Percentiles rank a stretch among this genome's conserved stretches.
phyloP scores from a whole-genome alignment of 2,888 invertebrate genomes.

The Resseliella maxima region DNA sequence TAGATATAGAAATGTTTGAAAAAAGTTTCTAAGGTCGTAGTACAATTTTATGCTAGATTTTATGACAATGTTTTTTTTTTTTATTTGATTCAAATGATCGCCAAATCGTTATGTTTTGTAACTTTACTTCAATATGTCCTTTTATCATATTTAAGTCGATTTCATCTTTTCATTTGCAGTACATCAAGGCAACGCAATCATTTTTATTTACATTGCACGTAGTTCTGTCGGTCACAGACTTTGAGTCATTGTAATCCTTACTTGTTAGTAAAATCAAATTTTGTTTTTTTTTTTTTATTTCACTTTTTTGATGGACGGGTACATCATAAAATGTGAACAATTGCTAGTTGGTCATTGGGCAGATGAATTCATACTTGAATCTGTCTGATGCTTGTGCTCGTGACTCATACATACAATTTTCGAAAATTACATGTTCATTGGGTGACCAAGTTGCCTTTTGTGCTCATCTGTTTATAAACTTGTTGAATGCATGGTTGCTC shows the following conservation, averaged over 20 bases:
- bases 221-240: not conserved
- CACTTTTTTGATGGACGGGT: not conserved
- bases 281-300: not conserved
- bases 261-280: constrained; percentile 3
- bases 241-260: not conserved
- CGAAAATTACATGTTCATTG: not conserved
- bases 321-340: not conserved
- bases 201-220: not conserved
- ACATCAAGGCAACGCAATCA: not conserved
- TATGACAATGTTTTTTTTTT: not conserved
- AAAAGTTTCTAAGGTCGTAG: constrained; percentile 9
- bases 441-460: not conserved
- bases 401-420: not conserved
- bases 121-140: not conserved
- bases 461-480: not conserved
- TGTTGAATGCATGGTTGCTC: not conserved
- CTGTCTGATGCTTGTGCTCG: not conserved
- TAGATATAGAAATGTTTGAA: not conserved
- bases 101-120: not conserved
- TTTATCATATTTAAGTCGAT: not conserved
- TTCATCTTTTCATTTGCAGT: not conserved
- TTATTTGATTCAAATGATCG: not conserved
- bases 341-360: not conserved
- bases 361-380: not conserved
- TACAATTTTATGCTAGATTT: not conserved